Conservation (phyloP, 2,113 vertebrate genomes). For the Brachionichthys hirsutus region DNA sequence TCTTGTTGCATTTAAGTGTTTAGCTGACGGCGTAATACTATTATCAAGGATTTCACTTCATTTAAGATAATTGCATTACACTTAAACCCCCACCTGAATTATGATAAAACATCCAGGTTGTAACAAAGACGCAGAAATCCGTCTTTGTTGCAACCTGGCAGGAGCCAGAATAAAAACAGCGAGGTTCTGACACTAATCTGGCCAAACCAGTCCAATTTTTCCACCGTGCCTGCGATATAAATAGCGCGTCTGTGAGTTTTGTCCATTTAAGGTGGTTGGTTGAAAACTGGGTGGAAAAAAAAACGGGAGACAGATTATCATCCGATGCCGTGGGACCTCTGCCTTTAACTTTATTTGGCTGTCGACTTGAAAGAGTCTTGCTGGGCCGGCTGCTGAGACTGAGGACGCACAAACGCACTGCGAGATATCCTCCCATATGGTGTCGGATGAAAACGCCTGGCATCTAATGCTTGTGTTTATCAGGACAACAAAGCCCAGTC, state of each 20-base stretch:
- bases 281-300: conserved; percentile 31
- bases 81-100: too few relatives aligned
- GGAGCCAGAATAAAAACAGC: neutral
- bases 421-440: conserved; percentile 61
- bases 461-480: conserved; percentile 72
- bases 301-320: conserved; percentile 49
- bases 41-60: conserved; percentile 15
- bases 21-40: conserved; percentile 1
- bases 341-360: conserved; percentile 73
- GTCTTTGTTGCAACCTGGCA: conserved; percentile 7
- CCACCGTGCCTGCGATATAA: conserved; percentile 44
- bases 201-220: conserved; percentile 18
- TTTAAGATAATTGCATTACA: too few relatives aligned
- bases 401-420: conserved; percentile 7
- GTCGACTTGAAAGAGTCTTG: conserved; percentile 61
- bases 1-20: conserved; percentile 23
- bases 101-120: too few relatives aligned
- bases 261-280: conserved; percentile 71
- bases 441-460: conserved; percentile 69
- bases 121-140: neutral
- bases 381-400: conserved; percentile 47
- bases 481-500: conserved; percentile 62
- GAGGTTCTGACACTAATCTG: conserved; percentile 22
- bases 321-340: conserved; percentile 61
- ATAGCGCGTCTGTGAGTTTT: conserved; percentile 47